phyloP scores from a whole-genome alignment of 2,797 vertebrate species.

The Diplodus puntazzo region DNA sequence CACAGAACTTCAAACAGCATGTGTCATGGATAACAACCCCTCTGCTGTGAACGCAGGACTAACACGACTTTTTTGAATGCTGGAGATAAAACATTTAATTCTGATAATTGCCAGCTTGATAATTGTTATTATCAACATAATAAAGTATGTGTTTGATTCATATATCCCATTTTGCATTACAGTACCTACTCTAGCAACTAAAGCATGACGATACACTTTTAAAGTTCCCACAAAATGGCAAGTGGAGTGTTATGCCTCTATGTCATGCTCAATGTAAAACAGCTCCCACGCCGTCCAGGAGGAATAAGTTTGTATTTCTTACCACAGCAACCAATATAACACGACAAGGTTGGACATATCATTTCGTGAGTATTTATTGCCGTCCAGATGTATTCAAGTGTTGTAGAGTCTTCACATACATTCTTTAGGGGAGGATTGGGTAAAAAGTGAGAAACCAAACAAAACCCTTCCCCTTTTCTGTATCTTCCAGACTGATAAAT shows the following conservation, averaged over 20 bases:
- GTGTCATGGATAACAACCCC: background rate
- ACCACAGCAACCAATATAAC: background rate
- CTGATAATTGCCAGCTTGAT: too few relatives aligned
- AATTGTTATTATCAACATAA: too few relatives aligned
- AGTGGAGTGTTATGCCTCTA: too few relatives aligned
- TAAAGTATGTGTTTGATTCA: too few relatives aligned
- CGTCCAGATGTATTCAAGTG: background rate
- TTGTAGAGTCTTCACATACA: background rate
- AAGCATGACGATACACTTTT: too few relatives aligned
- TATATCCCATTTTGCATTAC: too few relatives aligned
- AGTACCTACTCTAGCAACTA: too few relatives aligned
- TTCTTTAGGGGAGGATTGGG: background rate
- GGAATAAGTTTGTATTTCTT: background rate
- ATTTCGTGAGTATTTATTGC: background rate
- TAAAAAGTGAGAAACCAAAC: background rate
- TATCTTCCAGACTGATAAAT: slow-evolving; percentile 26
- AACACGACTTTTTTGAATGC: too few relatives aligned
- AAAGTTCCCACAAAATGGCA: too few relatives aligned
- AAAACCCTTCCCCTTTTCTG: background rate
- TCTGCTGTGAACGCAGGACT: background rate
- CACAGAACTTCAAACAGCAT: background rate
- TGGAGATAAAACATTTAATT: too few relatives aligned
- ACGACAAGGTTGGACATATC: background rate
- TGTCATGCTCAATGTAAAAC: background rate
- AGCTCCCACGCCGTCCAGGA: background rate